phyloP scores from a whole-genome alignment of 2,888 invertebrate genomes.

The Acanthococcus lagerstroemiae region DNA sequence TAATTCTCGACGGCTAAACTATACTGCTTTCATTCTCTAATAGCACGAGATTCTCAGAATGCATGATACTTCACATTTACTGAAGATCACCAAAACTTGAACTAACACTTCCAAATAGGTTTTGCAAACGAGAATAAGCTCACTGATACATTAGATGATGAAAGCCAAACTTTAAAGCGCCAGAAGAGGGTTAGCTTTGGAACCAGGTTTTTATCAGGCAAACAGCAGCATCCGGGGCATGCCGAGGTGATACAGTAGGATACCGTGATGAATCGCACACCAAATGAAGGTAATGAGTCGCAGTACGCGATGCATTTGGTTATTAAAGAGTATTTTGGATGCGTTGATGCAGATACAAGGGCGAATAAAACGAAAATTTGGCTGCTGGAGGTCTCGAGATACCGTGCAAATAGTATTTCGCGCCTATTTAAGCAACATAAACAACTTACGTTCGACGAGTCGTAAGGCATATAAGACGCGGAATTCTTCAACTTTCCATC shows the following conservation, averaged over 20 bases:
- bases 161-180: too few relatives aligned
- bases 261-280: neutral
- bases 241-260: neutral
- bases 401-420: constrained; percentile 8
- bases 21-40: too few relatives aligned
- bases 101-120: too few relatives aligned
- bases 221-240: too few relatives aligned
- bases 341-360: neutral
- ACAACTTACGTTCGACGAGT: constrained; percentile 26
- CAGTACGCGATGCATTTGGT: neutral
- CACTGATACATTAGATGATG: neutral
- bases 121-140: neutral
- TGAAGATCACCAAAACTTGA: too few relatives aligned
- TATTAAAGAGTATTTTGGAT: neutral
- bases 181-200: too few relatives aligned
- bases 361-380: neutral
- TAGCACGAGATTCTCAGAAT: too few relatives aligned
- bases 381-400: neutral
- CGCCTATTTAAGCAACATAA: constrained; percentile 22
- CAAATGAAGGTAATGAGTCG: too few relatives aligned
- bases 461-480: constrained; percentile 19
- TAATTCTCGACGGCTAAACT: too few relatives aligned
- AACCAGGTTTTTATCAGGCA: too few relatives aligned
- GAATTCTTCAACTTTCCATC: constrained; percentile 24
- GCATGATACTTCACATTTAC: too few relatives aligned